Evolutionary conservation across 2,888 invertebrate genomes (phyloP).

Genomic region (Melinopterus prodromus): DNA sequence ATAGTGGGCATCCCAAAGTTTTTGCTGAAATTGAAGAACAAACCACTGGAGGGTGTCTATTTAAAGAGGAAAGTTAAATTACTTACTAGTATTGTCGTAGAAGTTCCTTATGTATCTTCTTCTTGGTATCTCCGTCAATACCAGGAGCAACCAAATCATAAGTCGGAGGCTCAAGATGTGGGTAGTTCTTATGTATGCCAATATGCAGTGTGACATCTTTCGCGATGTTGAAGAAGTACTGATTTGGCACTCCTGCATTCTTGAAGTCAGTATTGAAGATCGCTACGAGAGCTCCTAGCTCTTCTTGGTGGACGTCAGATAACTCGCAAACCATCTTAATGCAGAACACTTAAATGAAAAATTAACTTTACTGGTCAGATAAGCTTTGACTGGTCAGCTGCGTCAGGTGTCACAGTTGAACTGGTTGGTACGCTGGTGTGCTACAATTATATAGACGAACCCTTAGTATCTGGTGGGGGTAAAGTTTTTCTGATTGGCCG

Average conservation of each 20-base stretch:
- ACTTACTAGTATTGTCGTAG: neutral
- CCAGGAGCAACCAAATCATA: neutral
- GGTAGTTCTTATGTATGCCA: neutral
- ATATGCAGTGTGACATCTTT: neutral
- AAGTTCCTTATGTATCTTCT: neutral
- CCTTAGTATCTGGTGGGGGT: no score
- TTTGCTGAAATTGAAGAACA: neutral
- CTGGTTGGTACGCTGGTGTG: no score
- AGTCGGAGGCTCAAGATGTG: neutral
- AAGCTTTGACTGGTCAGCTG: neutral
- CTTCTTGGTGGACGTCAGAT: constrained; percentile 30
- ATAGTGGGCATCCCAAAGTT: neutral
- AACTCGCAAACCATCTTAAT: constrained; percentile 41
- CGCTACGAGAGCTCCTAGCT: neutral
- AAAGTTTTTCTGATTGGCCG: no score
- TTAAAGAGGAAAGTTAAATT: neutral
- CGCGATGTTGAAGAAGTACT: neutral
- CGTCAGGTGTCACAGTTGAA: constrained; percentile 7
- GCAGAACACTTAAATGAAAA: neutral
- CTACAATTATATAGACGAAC: no score
- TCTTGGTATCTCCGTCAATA: neutral
- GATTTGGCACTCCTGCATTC: neutral
- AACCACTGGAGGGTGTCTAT: no score
- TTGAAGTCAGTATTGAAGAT: neutral
- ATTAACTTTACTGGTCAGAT: neutral